Evolutionary conservation across 2,797 vertebrate genomes (phyloP), one percentile per base, ranked within the genome.

Genomic region (Garrulus glandarius): DNA sequence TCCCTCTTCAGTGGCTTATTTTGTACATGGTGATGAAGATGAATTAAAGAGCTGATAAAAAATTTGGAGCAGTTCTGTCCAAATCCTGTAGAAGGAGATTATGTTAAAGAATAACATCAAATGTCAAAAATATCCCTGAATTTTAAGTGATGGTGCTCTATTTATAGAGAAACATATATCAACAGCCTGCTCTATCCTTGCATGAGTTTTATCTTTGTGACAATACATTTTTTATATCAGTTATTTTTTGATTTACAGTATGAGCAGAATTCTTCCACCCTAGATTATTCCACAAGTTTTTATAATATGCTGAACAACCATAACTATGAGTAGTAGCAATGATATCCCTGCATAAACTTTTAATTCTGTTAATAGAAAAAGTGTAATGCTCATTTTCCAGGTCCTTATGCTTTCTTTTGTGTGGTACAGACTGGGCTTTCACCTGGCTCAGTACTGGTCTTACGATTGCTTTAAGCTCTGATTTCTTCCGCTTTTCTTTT

Each of bases 1-100:
- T 94, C 92, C 46, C 57, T 91, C 87, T 88, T 92, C 89, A 46
- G 80, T 89, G 89, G 63, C 85, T 96, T 86, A 52, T 88, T 96
- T 94, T 74, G 75, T 83, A 71, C 14, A 9, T 78, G 50, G 59
- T 69, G 41, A 88, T 56, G 61, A 87, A 74, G 72, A 84, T 65
- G 72, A 82, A 84, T 85, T 80, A 71, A 92, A 70, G 46, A 56
- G 37, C 32, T 79, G 24, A 77, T 89, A 81, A 95, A 79, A 93
- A 70, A 60, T 5, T 47, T 79, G 39, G 10, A 88, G 11, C 29
- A 52, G 56, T 84, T 85, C 41, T 79, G 49, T 69, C 52, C 52
- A 81, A 82, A 84, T 88, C 92, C 50, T 91, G 59, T 24, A 56
- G 57, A 87, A 83, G 55, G 50, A 61, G 19, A 60, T 67, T 84